A percentile compares a stretch with the other conserved stretches of the same genome.
Conservation (phyloP, 2,113 vertebrate species). For the Rhinichthys klamathensis region DNA sequence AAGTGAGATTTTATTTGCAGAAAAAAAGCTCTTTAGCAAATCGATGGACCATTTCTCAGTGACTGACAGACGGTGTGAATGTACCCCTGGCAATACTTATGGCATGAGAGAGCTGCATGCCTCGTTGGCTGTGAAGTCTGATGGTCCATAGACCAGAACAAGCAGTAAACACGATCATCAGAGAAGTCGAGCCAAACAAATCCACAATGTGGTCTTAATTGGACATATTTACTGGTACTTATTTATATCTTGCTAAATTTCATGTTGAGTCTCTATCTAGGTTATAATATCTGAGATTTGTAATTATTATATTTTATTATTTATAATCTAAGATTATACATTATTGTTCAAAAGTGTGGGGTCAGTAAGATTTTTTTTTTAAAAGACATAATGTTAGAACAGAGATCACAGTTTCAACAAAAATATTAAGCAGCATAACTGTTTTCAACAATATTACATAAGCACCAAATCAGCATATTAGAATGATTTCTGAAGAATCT, state of each 20-base stretch:
- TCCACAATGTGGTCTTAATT: constrained; percentile 12
- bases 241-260: background rate
- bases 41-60: constrained; percentile 19
- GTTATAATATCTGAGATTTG: background rate
- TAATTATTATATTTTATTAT: background rate
- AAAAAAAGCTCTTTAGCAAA: background rate
- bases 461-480: background rate
- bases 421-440: background rate
- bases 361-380: background rate
- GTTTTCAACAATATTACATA: background rate
- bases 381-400: background rate
- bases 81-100: background rate
- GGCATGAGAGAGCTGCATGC: constrained; percentile 19
- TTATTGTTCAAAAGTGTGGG: background rate
- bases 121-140: constrained; percentile 26
- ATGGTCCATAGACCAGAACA: constrained; percentile 31
- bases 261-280: background rate
- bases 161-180: constrained; percentile 19
- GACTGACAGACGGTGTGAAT: constrained; percentile 20
- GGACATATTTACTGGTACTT: background rate
- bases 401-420: background rate
- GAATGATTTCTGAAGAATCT: no score
- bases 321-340: background rate
- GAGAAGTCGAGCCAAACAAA: background rate
- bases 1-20: background rate